These are phyloP conservation scores for Cacatua alba DNA, from an alignment of 2,113 vertebrate genomes.

Conservation along the genomic window DNA sequence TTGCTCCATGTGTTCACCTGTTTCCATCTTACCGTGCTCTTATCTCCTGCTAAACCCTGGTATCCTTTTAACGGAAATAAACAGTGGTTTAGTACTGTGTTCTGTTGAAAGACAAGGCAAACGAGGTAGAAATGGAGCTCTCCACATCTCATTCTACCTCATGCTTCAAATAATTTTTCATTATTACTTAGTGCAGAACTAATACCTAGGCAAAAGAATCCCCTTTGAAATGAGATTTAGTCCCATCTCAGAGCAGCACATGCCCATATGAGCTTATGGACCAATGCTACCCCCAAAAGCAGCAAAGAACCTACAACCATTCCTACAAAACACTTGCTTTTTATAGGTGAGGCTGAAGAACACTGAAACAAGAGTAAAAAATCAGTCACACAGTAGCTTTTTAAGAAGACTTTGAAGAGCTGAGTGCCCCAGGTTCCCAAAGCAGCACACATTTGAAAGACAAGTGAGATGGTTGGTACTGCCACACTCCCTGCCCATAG, in stretches of 20 bases:
- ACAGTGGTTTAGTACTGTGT: neutral
- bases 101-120: neutral
- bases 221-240: neutral
- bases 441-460: neutral
- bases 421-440: neutral
- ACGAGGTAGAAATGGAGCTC: neutral
- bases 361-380: neutral
- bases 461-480: neutral
- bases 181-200: neutral
- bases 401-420: neutral
- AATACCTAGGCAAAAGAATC: neutral
- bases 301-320: neutral
- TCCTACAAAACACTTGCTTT: neutral
- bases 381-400: rapidly evolving
- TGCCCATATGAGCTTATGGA: rapidly evolving
- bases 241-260: neutral
- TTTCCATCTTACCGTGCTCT: neutral
- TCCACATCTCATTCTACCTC: neutral
- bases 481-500: neutral
- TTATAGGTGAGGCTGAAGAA: neutral
- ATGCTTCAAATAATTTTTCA: neutral
- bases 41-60: neutral
- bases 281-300: neutral
- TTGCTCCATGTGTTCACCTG: neutral
- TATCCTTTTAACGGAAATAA: neutral